A percentile compares a stretch with the other conserved stretches of the same genome.
Evolutionary conservation across 2,113 vertebrate genomes (phyloP).

Genomic region (Pollachius pollachius): DNA sequence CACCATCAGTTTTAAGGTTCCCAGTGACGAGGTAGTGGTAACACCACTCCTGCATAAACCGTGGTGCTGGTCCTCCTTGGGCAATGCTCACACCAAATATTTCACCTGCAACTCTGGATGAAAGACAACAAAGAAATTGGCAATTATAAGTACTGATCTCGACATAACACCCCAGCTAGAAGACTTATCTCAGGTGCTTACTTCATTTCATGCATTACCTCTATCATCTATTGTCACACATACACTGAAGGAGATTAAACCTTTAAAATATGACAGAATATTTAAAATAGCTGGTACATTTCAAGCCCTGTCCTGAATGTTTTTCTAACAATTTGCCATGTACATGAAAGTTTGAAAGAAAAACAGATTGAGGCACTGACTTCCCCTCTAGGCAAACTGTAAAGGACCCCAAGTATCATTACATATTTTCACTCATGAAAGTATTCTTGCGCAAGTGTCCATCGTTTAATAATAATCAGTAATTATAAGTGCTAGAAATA

Average conservation of each 20-base stretch:
- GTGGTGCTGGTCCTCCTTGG: constrained; percentile 15
- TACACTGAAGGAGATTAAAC: background rate
- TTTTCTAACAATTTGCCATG: background rate
- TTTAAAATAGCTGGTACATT: background rate
- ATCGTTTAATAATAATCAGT: background rate
- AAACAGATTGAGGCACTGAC: background rate
- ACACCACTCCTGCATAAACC: constrained; percentile 12
- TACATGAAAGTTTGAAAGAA: constrained; percentile 2
- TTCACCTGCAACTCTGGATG: constrained; percentile 12
- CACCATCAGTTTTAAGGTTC: constrained; percentile 6
- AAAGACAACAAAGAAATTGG: constrained; percentile 1
- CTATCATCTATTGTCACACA: background rate
- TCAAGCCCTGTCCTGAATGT: background rate
- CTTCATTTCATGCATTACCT: constrained; percentile 4
- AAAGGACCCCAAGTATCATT: background rate
- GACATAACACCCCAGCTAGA: background rate
- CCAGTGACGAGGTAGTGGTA: constrained; percentile 11
- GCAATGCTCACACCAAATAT: constrained; percentile 19
- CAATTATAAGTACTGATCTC: background rate
- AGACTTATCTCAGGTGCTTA: background rate
- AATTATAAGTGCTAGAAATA: background rate
- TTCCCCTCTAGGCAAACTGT: constrained; percentile 2
- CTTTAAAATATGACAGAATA: background rate
- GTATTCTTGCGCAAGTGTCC: constrained; percentile 1
- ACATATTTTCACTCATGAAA: background rate